Conservation (phyloP, 2,888 invertebrate genomes). For the Drosophila affinis region DNA sequence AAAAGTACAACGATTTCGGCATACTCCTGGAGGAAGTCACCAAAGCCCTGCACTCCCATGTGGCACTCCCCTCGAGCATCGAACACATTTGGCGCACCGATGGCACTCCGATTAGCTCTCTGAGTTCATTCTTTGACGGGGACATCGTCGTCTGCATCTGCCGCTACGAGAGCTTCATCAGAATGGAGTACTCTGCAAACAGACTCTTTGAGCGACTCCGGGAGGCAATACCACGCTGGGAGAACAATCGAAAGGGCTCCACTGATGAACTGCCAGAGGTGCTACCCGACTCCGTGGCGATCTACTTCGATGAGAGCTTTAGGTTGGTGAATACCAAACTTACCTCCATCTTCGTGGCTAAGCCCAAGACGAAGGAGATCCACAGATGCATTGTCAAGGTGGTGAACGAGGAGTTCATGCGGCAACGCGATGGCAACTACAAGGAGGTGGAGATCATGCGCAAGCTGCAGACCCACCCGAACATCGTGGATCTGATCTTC, state of each 20-base stretch:
- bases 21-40: conserved; percentile 26
- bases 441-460: conserved; percentile 38
- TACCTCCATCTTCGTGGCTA: conserved; percentile 22
- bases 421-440: neutral
- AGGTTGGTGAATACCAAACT: neutral
- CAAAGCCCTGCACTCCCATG: neutral
- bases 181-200: conserved; percentile 28
- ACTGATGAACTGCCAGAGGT: neutral
- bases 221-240: neutral
- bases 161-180: conserved; percentile 26
- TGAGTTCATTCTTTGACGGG: conserved; percentile 26
- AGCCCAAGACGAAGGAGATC: neutral
- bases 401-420: conserved; percentile 22
- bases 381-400: conserved; percentile 29
- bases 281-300: neutral
- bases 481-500: conserved; percentile 43
- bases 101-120: conserved; percentile 5
- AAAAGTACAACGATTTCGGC: conserved; percentile 6
- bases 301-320: neutral
- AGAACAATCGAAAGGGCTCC: neutral
- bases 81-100: conserved; percentile 18
- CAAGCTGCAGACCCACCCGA: conserved; percentile 29
- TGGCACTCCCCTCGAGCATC: conserved; percentile 38
- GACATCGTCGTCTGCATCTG: conserved; percentile 48
- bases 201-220: conserved; percentile 13